Base-by-base conservation (phyloP, 2,797 vertebrate species). In the Sardinella longiceps region DNA sequence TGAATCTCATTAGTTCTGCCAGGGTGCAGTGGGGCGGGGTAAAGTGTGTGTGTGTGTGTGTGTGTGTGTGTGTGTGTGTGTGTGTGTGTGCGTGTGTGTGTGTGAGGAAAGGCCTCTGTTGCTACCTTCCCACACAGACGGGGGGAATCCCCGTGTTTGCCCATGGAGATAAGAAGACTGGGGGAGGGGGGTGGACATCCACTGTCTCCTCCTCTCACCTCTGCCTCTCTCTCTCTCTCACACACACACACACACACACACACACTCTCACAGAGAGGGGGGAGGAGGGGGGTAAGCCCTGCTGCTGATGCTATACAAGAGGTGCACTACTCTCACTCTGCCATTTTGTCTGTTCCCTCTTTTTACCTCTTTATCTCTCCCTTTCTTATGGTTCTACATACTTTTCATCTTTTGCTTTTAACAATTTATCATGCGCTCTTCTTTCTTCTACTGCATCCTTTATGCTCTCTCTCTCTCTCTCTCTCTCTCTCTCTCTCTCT, bases 1-100 rank as follows among this genome's bases (percentile, higher is more conserved):
- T 88, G 87, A 86, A 89, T 89, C 58, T 91, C 88, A 90, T 89
- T 88, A 89, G 46, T 60, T 80, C 83, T 84, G 86, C 85, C 50
- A 15, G 80, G 83, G 33, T 37, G 82, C 50, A 81, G 81, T 70
- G 58, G 45, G 23, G 82, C 58, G 84, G 7, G 60, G 81, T 45
- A 45, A 20, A 56, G 74, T 39, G 70, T 70, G 84, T 80, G 82
- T 81, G 82, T 83, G 82, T 66, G 84, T 43, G 77, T 63, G 83
- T 81, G 86, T 83, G 82, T 70, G 66, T 81, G 80, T 39, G 83
- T 81, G 86, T 83, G 82, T 70, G 66, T 81, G 80, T 39, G n/a
- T n/a, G n/a, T n/a, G n/a, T n/a, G n/a, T n/a, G 83, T 86, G 87
- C 66, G 84, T 81, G 82, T 85, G 81, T 87, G 81, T 87, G 85